Evolutionary conservation across 1,140 invertebrate genomes (phyloP).

Genomic region (Augochlora pura): DNA sequence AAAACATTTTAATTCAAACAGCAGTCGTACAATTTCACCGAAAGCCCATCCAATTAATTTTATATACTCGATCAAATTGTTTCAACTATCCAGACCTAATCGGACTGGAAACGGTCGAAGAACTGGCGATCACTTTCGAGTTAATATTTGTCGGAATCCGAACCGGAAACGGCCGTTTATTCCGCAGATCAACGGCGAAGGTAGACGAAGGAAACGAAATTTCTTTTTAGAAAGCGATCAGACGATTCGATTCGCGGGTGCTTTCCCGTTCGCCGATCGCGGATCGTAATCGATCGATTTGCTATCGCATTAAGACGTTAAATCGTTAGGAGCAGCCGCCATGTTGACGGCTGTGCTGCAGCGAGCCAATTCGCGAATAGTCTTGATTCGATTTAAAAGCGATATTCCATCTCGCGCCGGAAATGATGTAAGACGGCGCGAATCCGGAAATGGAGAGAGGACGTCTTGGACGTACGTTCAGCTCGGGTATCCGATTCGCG

Average conservation of each 20-base stretch:
- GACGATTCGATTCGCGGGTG: conserved; percentile 52
- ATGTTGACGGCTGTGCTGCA: conserved; percentile 31
- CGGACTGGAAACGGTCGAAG: too few relatives aligned
- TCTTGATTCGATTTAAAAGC: conserved; percentile 80
- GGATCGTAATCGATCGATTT: conserved; percentile 56
- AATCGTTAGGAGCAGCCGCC: conserved; percentile 56
- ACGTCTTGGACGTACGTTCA: conserved; percentile 69
- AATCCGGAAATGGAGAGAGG: conserved; percentile 77
- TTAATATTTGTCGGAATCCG: neutral
- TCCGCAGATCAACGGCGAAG: too few relatives aligned
- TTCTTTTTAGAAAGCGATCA: conserved; percentile 53
- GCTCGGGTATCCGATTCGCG: conserved; percentile 48
- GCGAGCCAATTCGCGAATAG: conserved; percentile 77
- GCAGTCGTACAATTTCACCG: neutral
- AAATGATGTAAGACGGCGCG: conserved; percentile 79
- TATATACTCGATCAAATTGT: too few relatives aligned
- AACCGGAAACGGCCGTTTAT: too few relatives aligned
- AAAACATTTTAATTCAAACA: too few relatives aligned
- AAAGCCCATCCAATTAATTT: neutral
- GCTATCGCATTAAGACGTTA: conserved; percentile 63
- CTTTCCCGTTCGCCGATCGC: conserved; percentile 38
- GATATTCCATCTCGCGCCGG: conserved; percentile 78
- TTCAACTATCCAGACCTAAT: too few relatives aligned
- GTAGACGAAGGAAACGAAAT: neutral
- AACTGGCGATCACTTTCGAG: neutral